These are phyloP conservation scores for Aquatica leii DNA, from an alignment of 2,888 invertebrate species.

Conservation along the genomic window DNA sequence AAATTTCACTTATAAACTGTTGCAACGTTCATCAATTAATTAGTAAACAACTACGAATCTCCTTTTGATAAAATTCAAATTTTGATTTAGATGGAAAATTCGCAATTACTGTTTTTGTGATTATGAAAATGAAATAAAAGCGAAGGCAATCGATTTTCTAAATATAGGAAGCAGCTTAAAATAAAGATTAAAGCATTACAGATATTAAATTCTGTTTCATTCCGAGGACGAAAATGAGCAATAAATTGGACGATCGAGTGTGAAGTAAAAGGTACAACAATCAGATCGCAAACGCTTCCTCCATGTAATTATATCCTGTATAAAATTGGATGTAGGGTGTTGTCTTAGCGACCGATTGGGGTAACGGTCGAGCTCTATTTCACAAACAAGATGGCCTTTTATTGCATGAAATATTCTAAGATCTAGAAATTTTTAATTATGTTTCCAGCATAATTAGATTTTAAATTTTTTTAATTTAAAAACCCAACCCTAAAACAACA, in stretches of 20 bases:
- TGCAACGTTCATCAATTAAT: constrained; percentile 20
- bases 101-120: constrained; percentile 1
- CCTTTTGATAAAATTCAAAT: constrained; percentile 2
- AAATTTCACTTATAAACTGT: constrained; percentile 29
- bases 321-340: constrained; percentile 37
- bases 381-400: constrained; percentile 35
- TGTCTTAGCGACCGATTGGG: constrained; percentile 38
- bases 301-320: constrained; percentile 37
- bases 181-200: constrained; percentile 27
- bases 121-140: constrained; percentile 12
- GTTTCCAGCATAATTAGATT: constrained; percentile 10
- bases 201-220: constrained; percentile 30
- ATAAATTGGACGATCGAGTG: constrained; percentile 45
- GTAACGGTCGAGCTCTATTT: constrained; percentile 31
- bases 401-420: constrained; percentile 21
- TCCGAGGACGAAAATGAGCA: constrained; percentile 41
- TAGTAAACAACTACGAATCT: constrained; percentile 14
- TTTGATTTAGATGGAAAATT: neutral
- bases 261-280: constrained; percentile 38
- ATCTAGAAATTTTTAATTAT: constrained; percentile 27
- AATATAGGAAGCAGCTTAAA: constrained; percentile 18
- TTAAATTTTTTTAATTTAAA: constrained; percentile 13
- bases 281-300: constrained; percentile 36
- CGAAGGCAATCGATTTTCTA: constrained; percentile 15
- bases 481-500: constrained; percentile 10